Evolutionary conservation across 1,140 invertebrate species (phyloP), one percentile per base, ranked within the genome.

Genomic region (Mycetomoellerius zeteki): DNA sequence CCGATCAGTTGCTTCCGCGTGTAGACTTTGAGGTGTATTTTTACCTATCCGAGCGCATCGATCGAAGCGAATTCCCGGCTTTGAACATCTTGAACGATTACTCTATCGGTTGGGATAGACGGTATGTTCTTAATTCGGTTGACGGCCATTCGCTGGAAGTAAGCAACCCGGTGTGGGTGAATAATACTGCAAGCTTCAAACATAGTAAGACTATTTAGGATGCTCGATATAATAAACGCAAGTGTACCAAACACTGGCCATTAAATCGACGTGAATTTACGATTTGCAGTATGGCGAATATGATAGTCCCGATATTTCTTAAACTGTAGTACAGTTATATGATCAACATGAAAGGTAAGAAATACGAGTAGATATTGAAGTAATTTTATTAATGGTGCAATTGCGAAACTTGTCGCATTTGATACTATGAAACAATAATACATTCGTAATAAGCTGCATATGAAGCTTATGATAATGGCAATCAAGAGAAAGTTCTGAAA

Each of bases 1-100:
- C 33, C 82, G 82, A 85, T 77, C 82, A 27, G 33, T 65, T 47
- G 58, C 82, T 64, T 65, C 72, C 58, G 43, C 73, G 72, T 30
- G 58, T 27, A 64, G 43, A 85, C 71, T 75, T 77, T 77, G 82
- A 75, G 58, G 82, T 65, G 73, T 64, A 77, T 64, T 76, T 85
- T 78, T 85, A 77, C 60, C 58, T 77, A 78, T 78, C 75, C 73
- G 47, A 54, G 73, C 60, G 30, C 43, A 54, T 78, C 60, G 73
- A 85, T 64, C 82, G 30, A 65, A 69, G 27, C 67, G 24, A 21
- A 12, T 30, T 56, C 30, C 62, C 10, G 30, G 21, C 78, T 81
- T 84, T 84, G 69, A 75, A 37, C 80, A 7, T 60, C 54, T 47
- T 54, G 69, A 37, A 27, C 69, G 69, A 82, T 82, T 33, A n/a